Base-by-base conservation (phyloP, 2,888 invertebrate species). In the Eucriotettix oculatus region DNA sequence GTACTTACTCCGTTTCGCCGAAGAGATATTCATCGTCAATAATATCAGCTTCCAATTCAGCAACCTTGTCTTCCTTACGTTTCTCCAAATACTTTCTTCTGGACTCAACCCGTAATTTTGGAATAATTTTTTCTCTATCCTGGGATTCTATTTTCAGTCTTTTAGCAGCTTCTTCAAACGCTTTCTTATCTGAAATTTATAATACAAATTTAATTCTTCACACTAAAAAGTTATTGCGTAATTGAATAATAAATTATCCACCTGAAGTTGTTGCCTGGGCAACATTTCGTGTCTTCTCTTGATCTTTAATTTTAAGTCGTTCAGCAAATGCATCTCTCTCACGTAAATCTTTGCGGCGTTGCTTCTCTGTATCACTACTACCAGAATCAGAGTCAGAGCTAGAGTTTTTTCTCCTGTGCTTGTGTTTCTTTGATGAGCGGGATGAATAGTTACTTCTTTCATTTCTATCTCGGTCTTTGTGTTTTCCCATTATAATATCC, bases 11-110 rank as follows among this genome's bases (percentile, higher is more conserved):
- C 70, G 86, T 83, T 64, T 91, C 90, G 59, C 89, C 87, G 73
- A 97, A 99, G 0, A 97, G 79, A 71, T 90, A 93, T 73, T 97
- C 95, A 76, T 99, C 99, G 73, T 99, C 99, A 56, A 84, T 77
- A 61, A 99, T 90, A 70, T 96, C 95, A 10, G 87, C 90, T 75
- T 97, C 97, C 58, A 99, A 75, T 72, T 99, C 97, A 11, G 88
- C 84, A 44, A 98, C 83, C 76, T 99, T 99, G 70, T 99, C 98
- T 61, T 89, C 92, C 74, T 96, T 95, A 55, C 99, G 81, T 73
- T 98, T 99, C 70, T 90, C 90, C 67, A 99, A 79, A 73, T 99
- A 99, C 69, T 92, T 89, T 56, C 96, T 78, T 41, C 99, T 81
- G 0, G 98, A 97, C 70, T 95, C 89, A 16, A 94, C 79, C 44